These are phyloP conservation scores for Itoplectis maculator DNA, from an alignment of 2,888 invertebrate species.

Conservation along the genomic window DNA sequence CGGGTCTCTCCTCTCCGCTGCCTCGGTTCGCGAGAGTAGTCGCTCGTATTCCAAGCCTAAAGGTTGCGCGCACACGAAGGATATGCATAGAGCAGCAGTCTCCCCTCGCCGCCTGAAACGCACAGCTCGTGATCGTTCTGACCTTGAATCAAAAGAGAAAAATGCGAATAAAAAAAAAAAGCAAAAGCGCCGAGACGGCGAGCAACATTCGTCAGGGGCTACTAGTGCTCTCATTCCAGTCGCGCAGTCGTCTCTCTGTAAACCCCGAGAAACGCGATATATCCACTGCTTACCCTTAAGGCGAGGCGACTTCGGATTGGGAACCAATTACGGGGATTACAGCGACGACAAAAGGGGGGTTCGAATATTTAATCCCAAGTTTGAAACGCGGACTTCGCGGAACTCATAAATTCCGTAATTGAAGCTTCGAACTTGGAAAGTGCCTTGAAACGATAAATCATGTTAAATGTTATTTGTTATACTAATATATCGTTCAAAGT, in stretches of 20 bases:
- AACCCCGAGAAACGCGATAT: slow-evolving; percentile 34
- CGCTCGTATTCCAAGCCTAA: neutral
- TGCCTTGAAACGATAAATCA: too few species aligned
- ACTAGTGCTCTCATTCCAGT: neutral
- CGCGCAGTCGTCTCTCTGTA: slow-evolving; percentile 7
- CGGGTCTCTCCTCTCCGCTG: slow-evolving; percentile 7
- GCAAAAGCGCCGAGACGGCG: slow-evolving; percentile 8
- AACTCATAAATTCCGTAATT: neutral
- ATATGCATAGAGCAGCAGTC: neutral
- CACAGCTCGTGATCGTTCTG: slow-evolving; percentile 41
- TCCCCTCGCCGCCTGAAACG: slow-evolving; percentile 5
- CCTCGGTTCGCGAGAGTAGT: neutral
- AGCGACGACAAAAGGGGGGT: neutral
- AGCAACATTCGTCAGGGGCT: slow-evolving; percentile 8
- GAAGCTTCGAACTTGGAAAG: neutral
- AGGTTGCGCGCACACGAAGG: neutral
- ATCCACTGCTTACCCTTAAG: neutral
- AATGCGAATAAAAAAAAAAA: neutral
- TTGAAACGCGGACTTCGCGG: neutral
- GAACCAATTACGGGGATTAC: neutral
- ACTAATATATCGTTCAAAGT: neutral
- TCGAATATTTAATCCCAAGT: neutral
- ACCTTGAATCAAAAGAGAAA: slow-evolving; percentile 39
- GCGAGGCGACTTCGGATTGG: neutral
- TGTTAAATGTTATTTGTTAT: neutral